These are phyloP conservation scores for Cynopterus sphinx DNA, from an alignment of 2,797 vertebrate genomes.

Conservation along the genomic window DNA sequence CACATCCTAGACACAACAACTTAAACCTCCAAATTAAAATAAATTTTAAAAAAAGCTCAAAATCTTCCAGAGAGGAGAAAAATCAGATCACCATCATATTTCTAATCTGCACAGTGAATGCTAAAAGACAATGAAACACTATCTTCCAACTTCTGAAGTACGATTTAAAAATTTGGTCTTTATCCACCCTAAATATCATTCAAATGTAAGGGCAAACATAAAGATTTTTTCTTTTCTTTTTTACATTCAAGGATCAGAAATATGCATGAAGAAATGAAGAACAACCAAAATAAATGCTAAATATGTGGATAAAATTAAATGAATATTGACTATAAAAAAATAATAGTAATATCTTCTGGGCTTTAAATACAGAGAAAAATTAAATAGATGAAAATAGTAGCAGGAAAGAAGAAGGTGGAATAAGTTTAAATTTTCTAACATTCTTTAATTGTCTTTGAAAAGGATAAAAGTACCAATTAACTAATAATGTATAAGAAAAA, in stretches of 20 bases:
- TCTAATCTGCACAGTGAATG: background rate
- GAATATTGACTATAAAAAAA: background rate
- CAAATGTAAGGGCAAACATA: background rate
- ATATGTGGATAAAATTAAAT: conserved; percentile 1
- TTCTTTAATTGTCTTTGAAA: background rate
- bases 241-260: background rate
- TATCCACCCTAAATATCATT: background rate
- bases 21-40: background rate
- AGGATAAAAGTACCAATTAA: background rate
- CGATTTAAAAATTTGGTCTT: conserved; percentile 11
- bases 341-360: background rate
- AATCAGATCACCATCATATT: background rate
- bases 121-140: background rate
- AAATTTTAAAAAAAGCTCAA: background rate
- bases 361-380: background rate
- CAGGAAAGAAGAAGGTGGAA: background rate
- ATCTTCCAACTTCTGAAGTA: background rate
- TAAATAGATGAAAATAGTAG: background rate
- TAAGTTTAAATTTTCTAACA: background rate
- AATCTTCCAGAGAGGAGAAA: conserved; percentile 9
- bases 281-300: background rate
- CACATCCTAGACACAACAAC: background rate
- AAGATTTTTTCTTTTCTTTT: background rate
- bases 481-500: background rate
- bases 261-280: background rate